Evolutionary conservation across 37 sponge, comb jelly and placozoan genomes (phyloP), one percentile per base, ranked within the genome.

Genomic region (Ephydatia muelleri): DNA sequence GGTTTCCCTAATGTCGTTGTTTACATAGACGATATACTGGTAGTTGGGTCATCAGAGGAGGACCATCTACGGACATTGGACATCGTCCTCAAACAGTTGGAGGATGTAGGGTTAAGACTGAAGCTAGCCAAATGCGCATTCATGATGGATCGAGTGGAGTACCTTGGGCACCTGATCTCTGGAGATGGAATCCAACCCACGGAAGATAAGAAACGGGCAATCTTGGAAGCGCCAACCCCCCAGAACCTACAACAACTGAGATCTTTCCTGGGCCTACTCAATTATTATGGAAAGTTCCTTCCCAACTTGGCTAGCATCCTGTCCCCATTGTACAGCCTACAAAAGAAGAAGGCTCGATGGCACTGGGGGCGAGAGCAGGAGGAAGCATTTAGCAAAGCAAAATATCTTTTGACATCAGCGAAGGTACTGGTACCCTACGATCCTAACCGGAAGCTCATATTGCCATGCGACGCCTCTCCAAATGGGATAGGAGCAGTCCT

Each of bases 401-500:
- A 91, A 70, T 16, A 65, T 2, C 38, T 80, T 75, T 68, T 89
- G n/a, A 49, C 84, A 36, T 57, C 67, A 26, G 30, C 75, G 21
- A 65, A 64, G 21, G 30, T 83, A 16, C 76, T 83, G 32, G 49
- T 29, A 30, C 84, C 73, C 76, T 83, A 75, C 40, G 76, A 83
- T 67, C 75, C 76, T 22, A 33, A 73, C 32, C 73, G 43, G 25
- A 38, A 38, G 38, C 73, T 83, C 66, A 34, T 66, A 37, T 21
- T 83, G 67, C 23, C 79, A 25, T 38, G 57, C 70, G 86, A 78
- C 70, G 86, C 86, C 26, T 85, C 79, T 23, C 79, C 79, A 26
- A 77, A 85, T 69, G 86, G 86, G 43, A 72, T 85, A 13, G 86
- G 79, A 68, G 79, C 86, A 19, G 86, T 85, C 21, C 35, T 85